These are phyloP conservation scores for Heliconius himera DNA, from an alignment of 1,140 invertebrate genomes.

Conservation along the genomic window DNA sequence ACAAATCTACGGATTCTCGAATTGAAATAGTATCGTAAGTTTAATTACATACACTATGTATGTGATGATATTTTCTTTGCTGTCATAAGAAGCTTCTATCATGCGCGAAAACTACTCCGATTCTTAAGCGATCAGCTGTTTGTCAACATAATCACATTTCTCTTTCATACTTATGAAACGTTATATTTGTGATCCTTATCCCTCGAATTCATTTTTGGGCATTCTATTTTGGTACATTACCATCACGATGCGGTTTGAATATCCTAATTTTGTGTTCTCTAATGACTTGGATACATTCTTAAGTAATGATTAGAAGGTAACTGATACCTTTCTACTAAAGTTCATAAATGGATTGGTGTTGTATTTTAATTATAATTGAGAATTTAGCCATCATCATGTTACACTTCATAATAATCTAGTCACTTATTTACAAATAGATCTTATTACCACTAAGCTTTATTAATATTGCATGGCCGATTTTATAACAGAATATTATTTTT, in stretches of 20 bases:
- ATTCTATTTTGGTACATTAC: constrained; percentile 81
- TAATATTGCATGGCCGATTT: constrained; percentile 4
- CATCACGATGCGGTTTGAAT: constrained; percentile 76
- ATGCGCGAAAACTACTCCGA: constrained; percentile 1
- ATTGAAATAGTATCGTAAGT: constrained; percentile 54
- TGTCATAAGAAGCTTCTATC: constrained; percentile 16
- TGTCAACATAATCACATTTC: constrained; percentile 71
- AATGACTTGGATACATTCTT: constrained; percentile 60
- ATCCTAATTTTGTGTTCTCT: constrained; percentile 75
- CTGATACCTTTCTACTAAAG: constrained; percentile 34
- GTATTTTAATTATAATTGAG: background rate
- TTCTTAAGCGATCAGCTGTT: constrained; percentile 70
- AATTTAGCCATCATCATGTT: background rate
- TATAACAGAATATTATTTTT: background rate
- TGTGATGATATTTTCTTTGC: constrained; percentile 23
- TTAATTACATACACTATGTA: constrained; percentile 22
- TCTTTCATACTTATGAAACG: constrained; percentile 53
- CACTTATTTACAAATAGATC: constrained; percentile 28
- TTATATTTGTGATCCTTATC: constrained; percentile 63
- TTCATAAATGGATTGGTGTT: background rate
- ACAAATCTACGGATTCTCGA: constrained; percentile 41
- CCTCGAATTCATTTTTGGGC: constrained; percentile 76
- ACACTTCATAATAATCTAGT: background rate
- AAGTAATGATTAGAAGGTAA: constrained; percentile 68
- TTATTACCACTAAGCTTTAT: background rate